Conservation (phyloP, 2,888 invertebrate species). For the Drosophila subquinaria region DNA sequence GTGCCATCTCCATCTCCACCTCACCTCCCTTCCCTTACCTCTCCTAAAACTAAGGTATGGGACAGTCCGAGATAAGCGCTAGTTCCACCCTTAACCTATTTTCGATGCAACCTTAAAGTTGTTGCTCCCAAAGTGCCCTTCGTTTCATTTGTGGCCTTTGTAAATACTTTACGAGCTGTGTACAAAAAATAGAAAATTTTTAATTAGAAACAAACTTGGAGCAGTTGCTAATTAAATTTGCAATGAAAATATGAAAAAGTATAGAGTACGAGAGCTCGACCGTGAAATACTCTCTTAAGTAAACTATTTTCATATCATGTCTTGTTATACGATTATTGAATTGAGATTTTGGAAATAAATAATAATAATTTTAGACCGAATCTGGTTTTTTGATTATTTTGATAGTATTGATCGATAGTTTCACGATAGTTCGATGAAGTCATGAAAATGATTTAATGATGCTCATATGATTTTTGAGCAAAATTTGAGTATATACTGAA, state of each 20-base stretch:
- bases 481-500: no score
- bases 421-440: no score
- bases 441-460: no score
- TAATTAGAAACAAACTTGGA: slow-evolving; percentile 43
- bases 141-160: slow-evolving; percentile 42
- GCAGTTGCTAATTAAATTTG: slow-evolving; percentile 46
- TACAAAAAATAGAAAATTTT: slow-evolving; percentile 18
- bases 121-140: slow-evolving; percentile 10
- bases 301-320: neutral
- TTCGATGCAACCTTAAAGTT: slow-evolving; percentile 10
- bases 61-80: slow-evolving; percentile 33
- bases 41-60: slow-evolving; percentile 14
- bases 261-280: neutral
- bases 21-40: neutral
- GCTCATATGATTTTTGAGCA: no score
- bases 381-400: no score
- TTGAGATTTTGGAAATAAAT: no score
- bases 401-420: no score
- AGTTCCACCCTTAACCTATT: slow-evolving; percentile 18
- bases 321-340: no score
- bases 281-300: neutral
- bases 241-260: slow-evolving; percentile 4
- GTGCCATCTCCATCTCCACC: slow-evolving; percentile 8
- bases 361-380: no score
- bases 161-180: slow-evolving; percentile 16